A percentile compares a stretch with the other conserved stretches of the same genome.
These are phyloP conservation scores for Celastrina argiolus DNA, from an alignment of 2,888 invertebrate species.

Conservation along the genomic window DNA sequence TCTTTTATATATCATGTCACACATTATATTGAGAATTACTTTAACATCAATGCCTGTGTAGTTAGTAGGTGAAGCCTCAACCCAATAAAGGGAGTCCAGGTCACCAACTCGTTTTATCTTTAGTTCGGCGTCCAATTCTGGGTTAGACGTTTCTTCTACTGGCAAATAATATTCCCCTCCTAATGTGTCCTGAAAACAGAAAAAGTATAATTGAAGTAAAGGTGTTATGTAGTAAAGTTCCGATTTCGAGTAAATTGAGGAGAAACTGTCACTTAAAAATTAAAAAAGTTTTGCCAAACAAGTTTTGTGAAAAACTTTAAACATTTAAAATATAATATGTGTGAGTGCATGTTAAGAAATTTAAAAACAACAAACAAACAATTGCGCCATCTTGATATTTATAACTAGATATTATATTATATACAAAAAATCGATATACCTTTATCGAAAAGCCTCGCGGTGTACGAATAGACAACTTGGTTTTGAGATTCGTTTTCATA, in stretches of 20 bases:
- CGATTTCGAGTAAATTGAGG: too few relatives aligned
- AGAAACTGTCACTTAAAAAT: too few relatives aligned
- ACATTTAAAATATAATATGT: too few relatives aligned
- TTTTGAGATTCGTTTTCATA: not conserved
- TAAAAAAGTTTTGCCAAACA: too few relatives aligned
- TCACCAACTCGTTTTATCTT: constrained; percentile 12
- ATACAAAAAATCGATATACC: not conserved
- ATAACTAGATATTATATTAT: too few relatives aligned
- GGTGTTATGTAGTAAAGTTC: too few relatives aligned
- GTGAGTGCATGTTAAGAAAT: too few relatives aligned
- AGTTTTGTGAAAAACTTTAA: too few relatives aligned
- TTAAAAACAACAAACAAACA: too few relatives aligned
- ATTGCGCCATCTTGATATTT: too few relatives aligned
- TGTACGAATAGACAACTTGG: constrained; percentile 42
- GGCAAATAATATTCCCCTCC: not conserved
- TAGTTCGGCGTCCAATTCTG: not conserved
- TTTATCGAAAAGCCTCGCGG: constrained; percentile 69
- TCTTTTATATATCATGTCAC: not conserved
- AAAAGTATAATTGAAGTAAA: too few relatives aligned
- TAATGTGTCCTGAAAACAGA: not conserved
- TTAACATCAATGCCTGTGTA: not conserved
- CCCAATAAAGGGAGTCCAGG: not conserved
- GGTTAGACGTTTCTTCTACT: not conserved
- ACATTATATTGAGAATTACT: not conserved
- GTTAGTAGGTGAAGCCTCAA: not conserved